A percentile compares a stretch with the other conserved stretches of the same genome.
Evolutionary conservation across 2,797 vertebrate species (phyloP).

Genomic region (Loris lydekkerianus): DNA sequence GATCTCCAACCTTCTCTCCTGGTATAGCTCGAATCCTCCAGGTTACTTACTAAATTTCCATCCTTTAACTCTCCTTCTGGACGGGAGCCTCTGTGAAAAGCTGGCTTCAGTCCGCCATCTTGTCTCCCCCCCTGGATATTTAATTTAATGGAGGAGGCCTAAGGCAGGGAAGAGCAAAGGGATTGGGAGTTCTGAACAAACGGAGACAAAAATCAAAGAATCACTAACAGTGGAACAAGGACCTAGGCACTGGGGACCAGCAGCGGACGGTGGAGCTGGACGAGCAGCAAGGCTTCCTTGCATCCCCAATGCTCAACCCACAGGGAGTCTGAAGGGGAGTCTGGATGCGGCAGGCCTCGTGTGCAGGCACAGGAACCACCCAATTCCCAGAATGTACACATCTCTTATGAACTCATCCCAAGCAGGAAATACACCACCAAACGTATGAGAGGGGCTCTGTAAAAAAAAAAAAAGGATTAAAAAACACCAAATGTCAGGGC

Average conservation of each 20-base stretch:
- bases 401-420: background rate
- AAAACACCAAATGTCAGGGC: background rate
- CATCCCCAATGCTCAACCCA: background rate
- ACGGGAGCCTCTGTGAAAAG: too few species aligned
- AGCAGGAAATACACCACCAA: background rate
- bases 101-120: too few species aligned
- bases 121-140: too few species aligned
- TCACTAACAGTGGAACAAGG: background rate
- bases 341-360: background rate
- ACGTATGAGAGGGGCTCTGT: background rate
- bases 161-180: background rate
- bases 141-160: background rate
- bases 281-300: background rate
- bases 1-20: too few species aligned
- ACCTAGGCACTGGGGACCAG: background rate
- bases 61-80: too few species aligned
- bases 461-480: background rate
- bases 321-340: background rate
- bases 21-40: too few species aligned
- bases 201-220: background rate
- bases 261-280: background rate
- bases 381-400: background rate
- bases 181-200: slow-evolving; percentile 1
- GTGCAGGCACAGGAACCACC: background rate
- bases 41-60: too few species aligned